A percentile compares a stretch with the other conserved stretches of the same genome.
Conservation (phyloP, 1,140 invertebrate genomes). For the Drosophila busckii region DNA sequence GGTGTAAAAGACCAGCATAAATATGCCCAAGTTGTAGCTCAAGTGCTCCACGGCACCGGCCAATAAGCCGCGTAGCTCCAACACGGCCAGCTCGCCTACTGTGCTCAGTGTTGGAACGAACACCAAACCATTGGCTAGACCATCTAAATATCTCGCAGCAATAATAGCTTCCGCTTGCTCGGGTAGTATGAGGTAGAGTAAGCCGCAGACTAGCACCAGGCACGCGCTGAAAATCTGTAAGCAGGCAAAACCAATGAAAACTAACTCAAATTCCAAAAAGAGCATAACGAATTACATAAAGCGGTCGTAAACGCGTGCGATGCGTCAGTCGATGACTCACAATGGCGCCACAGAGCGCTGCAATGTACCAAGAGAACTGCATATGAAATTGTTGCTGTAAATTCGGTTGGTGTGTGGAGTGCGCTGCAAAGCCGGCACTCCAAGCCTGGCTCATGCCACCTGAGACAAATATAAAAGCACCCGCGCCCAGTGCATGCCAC, state of each 20-base stretch:
- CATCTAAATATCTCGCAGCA: conserved; percentile 60
- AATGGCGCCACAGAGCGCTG: conserved; percentile 49
- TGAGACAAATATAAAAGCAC: conserved; percentile 53
- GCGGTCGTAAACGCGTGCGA: conserved; percentile 41
- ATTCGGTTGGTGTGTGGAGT: conserved; percentile 34
- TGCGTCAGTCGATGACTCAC: conserved; percentile 43
- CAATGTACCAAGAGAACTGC: conserved; percentile 52
- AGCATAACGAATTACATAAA: conserved; percentile 45
- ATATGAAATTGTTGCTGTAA: conserved; percentile 39
- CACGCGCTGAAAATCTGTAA: conserved; percentile 46
- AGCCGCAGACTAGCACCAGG: conserved; percentile 51
- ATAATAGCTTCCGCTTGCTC: conserved; percentile 32
- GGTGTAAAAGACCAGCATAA: conserved; percentile 51
- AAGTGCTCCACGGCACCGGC: conserved; percentile 48
- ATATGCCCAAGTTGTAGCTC: conserved; percentile 52
- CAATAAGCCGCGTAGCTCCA: conserved; percentile 39
- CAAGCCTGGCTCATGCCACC: conserved; percentile 72
- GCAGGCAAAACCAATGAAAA: neutral
- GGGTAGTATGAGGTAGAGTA: conserved; percentile 48
- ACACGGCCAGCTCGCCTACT: conserved; percentile 52
- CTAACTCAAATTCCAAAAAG: too few species aligned
- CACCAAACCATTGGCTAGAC: conserved; percentile 60
- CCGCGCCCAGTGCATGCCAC: conserved; percentile 54
- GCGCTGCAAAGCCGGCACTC: conserved; percentile 49
- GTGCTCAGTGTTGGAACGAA: conserved; percentile 57